These are phyloP conservation scores for Corynorhinus townsendii DNA, from an alignment of 2,113 vertebrate genomes.

Conservation along the genomic window DNA sequence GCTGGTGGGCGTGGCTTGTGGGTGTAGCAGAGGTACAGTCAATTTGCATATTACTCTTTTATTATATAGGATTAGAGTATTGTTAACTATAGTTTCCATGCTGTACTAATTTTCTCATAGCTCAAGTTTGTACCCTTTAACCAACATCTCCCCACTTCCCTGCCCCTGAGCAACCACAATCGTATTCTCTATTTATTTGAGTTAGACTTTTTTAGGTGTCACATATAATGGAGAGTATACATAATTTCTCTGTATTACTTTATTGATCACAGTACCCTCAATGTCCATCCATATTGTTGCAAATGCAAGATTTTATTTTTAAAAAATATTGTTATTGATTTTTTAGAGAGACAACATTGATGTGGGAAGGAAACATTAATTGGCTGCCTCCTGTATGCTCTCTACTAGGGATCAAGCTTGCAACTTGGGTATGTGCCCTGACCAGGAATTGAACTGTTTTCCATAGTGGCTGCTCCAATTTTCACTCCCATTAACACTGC, in stretches of 20 bases:
- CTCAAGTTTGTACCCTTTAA: neutral
- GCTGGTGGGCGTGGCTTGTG: no score
- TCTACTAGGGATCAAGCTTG: no score
- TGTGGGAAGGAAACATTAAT: no score
- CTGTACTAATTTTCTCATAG: neutral
- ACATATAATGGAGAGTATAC: neutral
- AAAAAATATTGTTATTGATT: no score
- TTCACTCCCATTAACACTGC: neutral
- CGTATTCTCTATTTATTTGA: neutral
- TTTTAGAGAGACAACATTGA: no score
- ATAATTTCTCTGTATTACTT: neutral
- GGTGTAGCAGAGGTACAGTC: no score
- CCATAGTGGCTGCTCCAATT: neutral
- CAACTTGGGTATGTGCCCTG: no score
- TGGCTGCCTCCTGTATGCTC: no score
- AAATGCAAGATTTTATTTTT: neutral
- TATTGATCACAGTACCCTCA: neutral
- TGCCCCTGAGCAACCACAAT: neutral
- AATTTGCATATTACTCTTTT: no score
- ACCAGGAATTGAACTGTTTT: neutral
- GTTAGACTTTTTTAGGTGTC: neutral
- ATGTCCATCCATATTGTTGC: neutral
- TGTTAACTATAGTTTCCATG: neutral
- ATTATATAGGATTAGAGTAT: no score
- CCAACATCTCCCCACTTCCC: neutral